Base-by-base conservation (phyloP, 2,888 invertebrate species). In the Steinernema hermaphroditum region DNA sequence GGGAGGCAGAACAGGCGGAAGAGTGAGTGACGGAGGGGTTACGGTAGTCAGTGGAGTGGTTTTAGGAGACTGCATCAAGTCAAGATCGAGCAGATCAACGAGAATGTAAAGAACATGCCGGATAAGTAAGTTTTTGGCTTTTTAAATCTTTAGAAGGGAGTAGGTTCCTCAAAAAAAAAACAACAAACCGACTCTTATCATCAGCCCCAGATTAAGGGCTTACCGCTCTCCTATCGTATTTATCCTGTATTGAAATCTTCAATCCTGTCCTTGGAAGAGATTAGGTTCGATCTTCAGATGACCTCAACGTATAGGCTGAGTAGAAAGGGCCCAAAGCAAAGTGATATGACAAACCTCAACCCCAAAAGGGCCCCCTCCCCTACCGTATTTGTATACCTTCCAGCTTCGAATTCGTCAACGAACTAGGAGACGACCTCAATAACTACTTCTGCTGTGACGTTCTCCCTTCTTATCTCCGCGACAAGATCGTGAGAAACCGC, bases 31-130 rank as follows among this genome's bases (percentile, higher is more conserved):
- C 16, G 9, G 16, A 16, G 22, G n/a, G n/a, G n/a, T n/a, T n/a
- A n/a, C n/a, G n/a, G 46, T 46, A 9, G 9, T n/a, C 2, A 46
- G 9, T 19, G 16, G 6, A 16, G 16, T 16, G n/a, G 43, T 41
- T 46, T 46, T 19, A 27, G 24, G 12, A 54, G 54, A 24, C 54
- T 8, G 4, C 27, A 78, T 50, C 75, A 93, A 69, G 92, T 93
- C 89, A 95, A 95, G 90, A 96, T 96, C 0, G 96, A 96, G 86
- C 92, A 92, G 88, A 91, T 97, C 91, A 97, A 97, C 87, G 93
- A 93, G 89, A 95, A 96, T 14, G 19, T 54, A 2, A 54, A 27
- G 54, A 54, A 54, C 54, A 54, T 27, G 54, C 37, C 37, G 6
- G 80, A 79, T 69, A 78, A 79, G 81, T 77, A 71, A 74, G 78